Evolutionary conservation across 1,140 invertebrate genomes (phyloP).

Genomic region (Papilio dardanus): DNA sequence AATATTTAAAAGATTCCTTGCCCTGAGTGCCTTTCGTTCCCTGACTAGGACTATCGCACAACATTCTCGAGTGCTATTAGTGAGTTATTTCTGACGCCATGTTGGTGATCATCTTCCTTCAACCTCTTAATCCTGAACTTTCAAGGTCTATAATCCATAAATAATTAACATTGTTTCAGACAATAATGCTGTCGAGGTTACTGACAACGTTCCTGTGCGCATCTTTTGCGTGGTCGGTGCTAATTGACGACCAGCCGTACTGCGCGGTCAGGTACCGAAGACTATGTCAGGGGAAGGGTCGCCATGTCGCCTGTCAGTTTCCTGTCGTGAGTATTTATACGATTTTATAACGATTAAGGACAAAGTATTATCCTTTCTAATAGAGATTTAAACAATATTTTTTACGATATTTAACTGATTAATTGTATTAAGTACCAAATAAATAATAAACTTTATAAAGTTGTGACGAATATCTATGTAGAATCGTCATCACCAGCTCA

Average conservation of each 20-base stretch:
- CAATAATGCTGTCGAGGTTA: slow-evolving; percentile 11
- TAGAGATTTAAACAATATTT: background rate
- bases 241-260: slow-evolving; percentile 60
- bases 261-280: slow-evolving; percentile 61
- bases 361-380: background rate
- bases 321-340: slow-evolving; percentile 52
- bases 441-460: no score
- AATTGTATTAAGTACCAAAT: no score
- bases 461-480: no score
- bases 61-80: no score
- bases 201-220: slow-evolving; percentile 15
- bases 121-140: no score
- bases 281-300: slow-evolving; percentile 67
- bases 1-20: no score
- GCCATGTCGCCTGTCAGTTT: slow-evolving; percentile 68
- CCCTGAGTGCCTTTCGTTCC: no score
- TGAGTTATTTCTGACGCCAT: no score
- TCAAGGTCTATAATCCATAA: background rate
- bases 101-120: no score
- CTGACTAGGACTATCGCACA: no score
- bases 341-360: background rate
- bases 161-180: background rate
- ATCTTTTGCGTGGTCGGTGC: background rate
- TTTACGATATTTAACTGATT: no score
- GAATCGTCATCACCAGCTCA: no score